Evolutionary conservation across 2,113 vertebrate species (phyloP).

Genomic region (Dascyllus trimaculatus): DNA sequence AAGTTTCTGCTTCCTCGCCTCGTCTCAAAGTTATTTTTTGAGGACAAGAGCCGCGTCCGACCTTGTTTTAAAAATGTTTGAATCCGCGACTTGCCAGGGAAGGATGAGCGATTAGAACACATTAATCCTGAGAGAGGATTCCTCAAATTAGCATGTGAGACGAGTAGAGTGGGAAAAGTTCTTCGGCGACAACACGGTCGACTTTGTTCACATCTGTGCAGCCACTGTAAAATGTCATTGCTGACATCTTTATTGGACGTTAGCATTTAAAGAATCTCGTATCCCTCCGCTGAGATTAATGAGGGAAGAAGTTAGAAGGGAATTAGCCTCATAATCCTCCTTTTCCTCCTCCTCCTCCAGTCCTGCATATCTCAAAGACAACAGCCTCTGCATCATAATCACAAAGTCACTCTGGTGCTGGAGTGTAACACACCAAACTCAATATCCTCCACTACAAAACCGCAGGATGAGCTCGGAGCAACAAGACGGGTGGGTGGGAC

Average conservation of each 20-base stretch:
- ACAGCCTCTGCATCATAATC: constrained; percentile 57
- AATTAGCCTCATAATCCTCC: constrained; percentile 66
- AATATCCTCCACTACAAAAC: constrained; percentile 10
- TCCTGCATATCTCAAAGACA: constrained; percentile 70
- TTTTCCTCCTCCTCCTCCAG: constrained; percentile 1
- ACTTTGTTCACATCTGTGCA: constrained; percentile 43
- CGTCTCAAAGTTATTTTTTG: constrained; percentile 9
- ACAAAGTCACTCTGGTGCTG: constrained; percentile 36
- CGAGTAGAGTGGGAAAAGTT: constrained; percentile 47
- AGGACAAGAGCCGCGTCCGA: constrained; percentile 22
- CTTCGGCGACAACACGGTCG: constrained; percentile 24
- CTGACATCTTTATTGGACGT: constrained; percentile 73
- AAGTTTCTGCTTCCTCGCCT: not conserved
- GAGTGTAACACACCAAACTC: constrained; percentile 37
- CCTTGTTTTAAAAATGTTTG: constrained; percentile 17
- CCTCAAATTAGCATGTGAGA: constrained; percentile 29
- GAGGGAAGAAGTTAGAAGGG: constrained; percentile 54
- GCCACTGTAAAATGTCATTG: constrained; percentile 59
- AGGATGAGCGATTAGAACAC: not conserved
- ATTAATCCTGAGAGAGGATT: constrained; percentile 26
- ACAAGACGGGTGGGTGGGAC: constrained; percentile 34
- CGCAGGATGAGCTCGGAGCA: constrained; percentile 7
- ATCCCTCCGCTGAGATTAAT: constrained; percentile 64
- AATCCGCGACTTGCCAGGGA: not conserved
- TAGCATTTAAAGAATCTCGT: constrained; percentile 62